Conservation (phyloP, 2,113 vertebrate species). For the Cyanocitta stelleri region DNA sequence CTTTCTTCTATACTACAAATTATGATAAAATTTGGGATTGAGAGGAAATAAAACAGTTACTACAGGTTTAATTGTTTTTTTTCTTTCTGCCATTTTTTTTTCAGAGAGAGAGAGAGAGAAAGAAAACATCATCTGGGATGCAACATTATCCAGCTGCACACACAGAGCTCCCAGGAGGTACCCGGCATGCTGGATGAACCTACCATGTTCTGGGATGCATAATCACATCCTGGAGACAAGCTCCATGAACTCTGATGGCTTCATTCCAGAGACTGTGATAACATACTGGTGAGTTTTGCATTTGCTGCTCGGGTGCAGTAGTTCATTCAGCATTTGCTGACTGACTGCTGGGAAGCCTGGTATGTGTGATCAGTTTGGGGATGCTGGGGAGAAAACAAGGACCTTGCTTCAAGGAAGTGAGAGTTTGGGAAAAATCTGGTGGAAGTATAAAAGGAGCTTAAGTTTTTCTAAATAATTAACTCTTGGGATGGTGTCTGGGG, state of each 20-base stretch:
- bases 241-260: not conserved
- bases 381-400: not conserved
- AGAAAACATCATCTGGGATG: not conserved
- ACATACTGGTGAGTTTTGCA: not conserved
- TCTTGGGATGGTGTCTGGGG: not conserved
- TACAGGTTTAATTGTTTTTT: not conserved
- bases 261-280: not conserved
- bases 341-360: not conserved
- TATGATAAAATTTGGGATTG: not conserved
- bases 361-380: not conserved
- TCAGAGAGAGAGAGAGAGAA: not conserved
- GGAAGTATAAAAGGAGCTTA: not conserved
- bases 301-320: not conserved
- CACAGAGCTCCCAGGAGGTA: not conserved
- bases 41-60: not conserved
- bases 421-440: not conserved
- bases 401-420: not conserved
- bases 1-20: not conserved
- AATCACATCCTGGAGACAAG: not conserved
- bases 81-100: accelerated
- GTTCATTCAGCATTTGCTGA: not conserved
- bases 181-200: not conserved
- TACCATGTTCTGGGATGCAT: not conserved
- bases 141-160: not conserved
- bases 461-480: not conserved